A percentile compares a stretch with the other conserved stretches of the same genome.
phyloP scores from a whole-genome alignment of 1,140 invertebrate species.

The Cherax quadricarinatus region DNA sequence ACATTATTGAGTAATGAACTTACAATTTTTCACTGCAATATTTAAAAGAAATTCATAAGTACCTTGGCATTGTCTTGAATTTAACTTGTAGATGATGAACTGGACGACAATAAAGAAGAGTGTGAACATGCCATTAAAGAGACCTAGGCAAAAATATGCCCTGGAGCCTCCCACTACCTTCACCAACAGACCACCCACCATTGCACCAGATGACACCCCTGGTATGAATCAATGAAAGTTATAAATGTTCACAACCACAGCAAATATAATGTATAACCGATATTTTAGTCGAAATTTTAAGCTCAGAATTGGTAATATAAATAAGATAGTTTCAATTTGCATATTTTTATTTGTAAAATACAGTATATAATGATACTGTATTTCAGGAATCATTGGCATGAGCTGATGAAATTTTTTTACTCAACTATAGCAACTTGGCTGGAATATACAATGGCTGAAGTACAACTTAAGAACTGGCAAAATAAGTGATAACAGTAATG shows the following conservation, averaged over 20 bases:
- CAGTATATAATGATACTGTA: background rate
- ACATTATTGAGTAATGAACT: too few relatives aligned
- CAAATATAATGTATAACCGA: background rate
- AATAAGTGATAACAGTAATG: too few relatives aligned
- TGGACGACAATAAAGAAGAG: constrained; percentile 17
- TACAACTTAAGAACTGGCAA: too few relatives aligned
- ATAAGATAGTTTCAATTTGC: background rate
- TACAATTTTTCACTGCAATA: background rate
- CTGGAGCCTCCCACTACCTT: constrained; percentile 33
- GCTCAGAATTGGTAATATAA: too few relatives aligned
- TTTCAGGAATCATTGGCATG: too few relatives aligned
- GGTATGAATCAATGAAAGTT: background rate
- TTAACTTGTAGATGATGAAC: background rate
- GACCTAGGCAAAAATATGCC: constrained; percentile 34
- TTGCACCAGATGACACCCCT: constrained; percentile 28
- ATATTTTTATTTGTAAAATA: background rate
- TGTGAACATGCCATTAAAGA: constrained; percentile 8
- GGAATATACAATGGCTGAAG: too few relatives aligned
- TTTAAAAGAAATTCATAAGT: background rate
- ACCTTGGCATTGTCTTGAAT: background rate
- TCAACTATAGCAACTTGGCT: too few relatives aligned
- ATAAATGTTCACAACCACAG: background rate
- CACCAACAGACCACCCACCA: constrained; percentile 33
- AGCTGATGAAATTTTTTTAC: too few relatives aligned
- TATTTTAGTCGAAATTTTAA: background rate